Evolutionary conservation across 2,888 invertebrate species (phyloP), one percentile per base, ranked within the genome.

Genomic region (Sesamia inferens): DNA sequence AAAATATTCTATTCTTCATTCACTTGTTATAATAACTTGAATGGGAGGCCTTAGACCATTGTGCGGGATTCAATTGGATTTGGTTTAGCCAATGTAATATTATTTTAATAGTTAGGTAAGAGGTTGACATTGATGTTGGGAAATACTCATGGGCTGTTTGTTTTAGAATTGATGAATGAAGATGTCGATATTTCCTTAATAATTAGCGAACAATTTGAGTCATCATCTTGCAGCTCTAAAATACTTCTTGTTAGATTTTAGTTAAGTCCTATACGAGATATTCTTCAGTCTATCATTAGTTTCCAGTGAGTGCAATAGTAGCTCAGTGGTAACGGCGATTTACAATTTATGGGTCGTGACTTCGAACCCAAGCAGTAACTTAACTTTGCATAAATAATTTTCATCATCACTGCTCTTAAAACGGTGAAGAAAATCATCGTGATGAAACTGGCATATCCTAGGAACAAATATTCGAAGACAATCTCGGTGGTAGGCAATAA

Each of bases 1-100:
- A 82, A 85, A 84, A 62, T 82, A 70, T 65, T 68, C 62, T 61
- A 83, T 82, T 76, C 77, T 68, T 81, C 22, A 76, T 76, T 76
- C 59, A 67, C 42, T 80, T 82, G 72, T 69, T 74, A 75, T 68
- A 66, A 59, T 71, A 68, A 66, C 11, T 47, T 71, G 31, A 68
- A 71, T 72, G 51, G 51, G 58, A 74, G 73, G 59, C 61, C 83
- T 71, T 61, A 62, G 47, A 13, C 68, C n/a, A 78, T 81, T 85
- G 85, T 84, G 19, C 54, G 63, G 65, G 59, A 54, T 68, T 76
- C 77, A 66, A 58, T 79, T 67, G 24, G 64, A 79, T 75, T 71
- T 48, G 70, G 13, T 62, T 66, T 22, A 67, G 47, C 22, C 39
- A 71, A 59, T 62, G 70, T 51, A 61, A 65, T 68, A 31, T 81